Evolutionary conservation across 1,140 invertebrate genomes (phyloP).

Genomic region (Alviniconcha marisindica): DNA sequence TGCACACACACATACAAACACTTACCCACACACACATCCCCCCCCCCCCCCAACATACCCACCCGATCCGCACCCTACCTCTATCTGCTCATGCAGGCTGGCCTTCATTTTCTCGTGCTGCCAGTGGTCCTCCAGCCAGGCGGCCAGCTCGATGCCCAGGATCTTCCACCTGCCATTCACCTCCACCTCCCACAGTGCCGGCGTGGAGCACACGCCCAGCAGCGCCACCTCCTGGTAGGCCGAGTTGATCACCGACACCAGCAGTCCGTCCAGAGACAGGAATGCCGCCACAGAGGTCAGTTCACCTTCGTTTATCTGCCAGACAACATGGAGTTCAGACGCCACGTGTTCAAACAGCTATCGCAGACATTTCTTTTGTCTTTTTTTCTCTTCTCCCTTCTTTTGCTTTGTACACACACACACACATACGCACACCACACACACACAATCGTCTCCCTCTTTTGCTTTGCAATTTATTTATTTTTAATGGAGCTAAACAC

Average conservation of each 20-base stretch:
- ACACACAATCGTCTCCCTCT: too few species aligned
- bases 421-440: too few species aligned
- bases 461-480: too few species aligned
- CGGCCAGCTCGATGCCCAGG: constrained; percentile 85
- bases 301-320: constrained; percentile 83
- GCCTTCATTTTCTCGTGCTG: constrained; percentile 82
- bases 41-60: neutral
- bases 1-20: too few species aligned
- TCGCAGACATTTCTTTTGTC: too few species aligned
- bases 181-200: constrained; percentile 88
- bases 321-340: neutral
- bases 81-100: constrained; percentile 84
- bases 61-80: constrained; percentile 49
- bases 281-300: constrained; percentile 83
- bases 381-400: too few species aligned
- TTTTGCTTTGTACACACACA: too few species aligned
- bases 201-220: constrained; percentile 82
- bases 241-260: constrained; percentile 81
- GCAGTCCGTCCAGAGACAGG: constrained; percentile 83
- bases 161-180: constrained; percentile 86
- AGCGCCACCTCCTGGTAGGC: constrained; percentile 81
- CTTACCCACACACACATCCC: too few species aligned
- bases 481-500: too few species aligned
- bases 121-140: constrained; percentile 90
- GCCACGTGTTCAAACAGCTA: too few species aligned